These are phyloP conservation scores for Eugnorisma glareosa DNA, from an alignment of 2,888 invertebrate genomes.

Conservation along the genomic window DNA sequence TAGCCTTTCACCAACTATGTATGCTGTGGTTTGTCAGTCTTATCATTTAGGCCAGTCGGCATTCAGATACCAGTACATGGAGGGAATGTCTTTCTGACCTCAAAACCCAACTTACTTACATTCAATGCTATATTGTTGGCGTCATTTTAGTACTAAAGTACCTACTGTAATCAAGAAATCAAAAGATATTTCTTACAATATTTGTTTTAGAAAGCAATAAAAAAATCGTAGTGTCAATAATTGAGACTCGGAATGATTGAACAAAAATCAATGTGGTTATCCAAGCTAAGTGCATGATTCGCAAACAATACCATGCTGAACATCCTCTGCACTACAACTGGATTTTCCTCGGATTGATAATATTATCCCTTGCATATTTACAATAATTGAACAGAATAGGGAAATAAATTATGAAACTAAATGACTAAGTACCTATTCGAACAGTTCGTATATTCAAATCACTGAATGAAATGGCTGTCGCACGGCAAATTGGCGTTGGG, in stretches of 20 bases:
- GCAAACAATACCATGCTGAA: background rate
- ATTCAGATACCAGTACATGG: background rate
- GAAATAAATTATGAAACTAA: background rate
- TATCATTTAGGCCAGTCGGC: background rate
- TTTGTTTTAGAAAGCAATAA: slow-evolving; percentile 12
- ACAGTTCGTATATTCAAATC: background rate
- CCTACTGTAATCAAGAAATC: background rate
- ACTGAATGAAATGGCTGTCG: background rate
- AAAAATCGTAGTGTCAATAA: too few relatives aligned
- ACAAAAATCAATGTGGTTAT: slow-evolving; percentile 1
- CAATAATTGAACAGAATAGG: background rate
- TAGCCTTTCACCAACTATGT: background rate
- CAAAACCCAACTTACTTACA: background rate
- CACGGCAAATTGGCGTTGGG: background rate
- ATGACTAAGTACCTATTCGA: background rate
- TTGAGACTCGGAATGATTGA: background rate
- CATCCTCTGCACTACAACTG: background rate
- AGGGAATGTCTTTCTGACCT: background rate
- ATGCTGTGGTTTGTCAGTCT: background rate
- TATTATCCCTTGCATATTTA: background rate
- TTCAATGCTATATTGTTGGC: background rate
- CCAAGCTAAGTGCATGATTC: background rate
- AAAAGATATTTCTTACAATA: background rate
- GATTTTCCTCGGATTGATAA: background rate
- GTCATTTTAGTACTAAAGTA: background rate